Percentiles rank a stretch among this genome's conserved stretches.
Evolutionary conservation across 2,113 vertebrate species (phyloP).

Genomic region (Sylvia atricapilla): DNA sequence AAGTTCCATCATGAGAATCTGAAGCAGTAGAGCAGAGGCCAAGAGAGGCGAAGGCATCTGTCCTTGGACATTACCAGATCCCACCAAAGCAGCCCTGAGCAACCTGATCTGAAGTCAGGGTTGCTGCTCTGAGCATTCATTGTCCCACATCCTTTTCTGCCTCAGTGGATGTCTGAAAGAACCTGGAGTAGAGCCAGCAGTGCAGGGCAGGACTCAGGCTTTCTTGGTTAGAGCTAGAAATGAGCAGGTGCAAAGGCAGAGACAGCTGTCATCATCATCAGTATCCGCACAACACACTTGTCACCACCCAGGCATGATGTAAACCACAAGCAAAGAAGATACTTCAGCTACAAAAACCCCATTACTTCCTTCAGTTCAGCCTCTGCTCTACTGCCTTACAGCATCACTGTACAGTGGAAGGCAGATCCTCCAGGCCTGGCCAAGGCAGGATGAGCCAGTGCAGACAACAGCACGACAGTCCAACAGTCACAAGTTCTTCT

Average conservation of each 20-base stretch:
- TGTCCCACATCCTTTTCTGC: background rate
- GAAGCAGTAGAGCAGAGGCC: background rate
- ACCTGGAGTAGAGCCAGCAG: background rate
- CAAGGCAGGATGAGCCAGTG: background rate
- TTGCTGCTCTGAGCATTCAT: background rate
- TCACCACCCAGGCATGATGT: background rate
- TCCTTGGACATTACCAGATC: background rate
- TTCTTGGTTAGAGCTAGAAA: background rate
- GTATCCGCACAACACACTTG: background rate
- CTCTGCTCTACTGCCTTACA: background rate
- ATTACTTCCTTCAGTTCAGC: background rate
- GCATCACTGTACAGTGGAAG: background rate
- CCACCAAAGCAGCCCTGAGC: background rate
- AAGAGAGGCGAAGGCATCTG: background rate
- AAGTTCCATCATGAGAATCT: background rate
- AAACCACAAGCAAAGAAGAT: background rate
- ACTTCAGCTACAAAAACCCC: background rate
- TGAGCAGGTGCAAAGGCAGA: background rate
- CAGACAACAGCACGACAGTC: background rate
- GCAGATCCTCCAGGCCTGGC: background rate
- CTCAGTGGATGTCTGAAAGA: background rate
- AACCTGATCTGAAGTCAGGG: background rate
- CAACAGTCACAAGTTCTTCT: slow-evolving; percentile 51
- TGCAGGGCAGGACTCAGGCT: background rate
- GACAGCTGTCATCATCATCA: background rate